Evolutionary conservation across 2,888 invertebrate genomes (phyloP), one percentile per base, ranked within the genome.

Genomic region (Amphipoea lucens): DNA sequence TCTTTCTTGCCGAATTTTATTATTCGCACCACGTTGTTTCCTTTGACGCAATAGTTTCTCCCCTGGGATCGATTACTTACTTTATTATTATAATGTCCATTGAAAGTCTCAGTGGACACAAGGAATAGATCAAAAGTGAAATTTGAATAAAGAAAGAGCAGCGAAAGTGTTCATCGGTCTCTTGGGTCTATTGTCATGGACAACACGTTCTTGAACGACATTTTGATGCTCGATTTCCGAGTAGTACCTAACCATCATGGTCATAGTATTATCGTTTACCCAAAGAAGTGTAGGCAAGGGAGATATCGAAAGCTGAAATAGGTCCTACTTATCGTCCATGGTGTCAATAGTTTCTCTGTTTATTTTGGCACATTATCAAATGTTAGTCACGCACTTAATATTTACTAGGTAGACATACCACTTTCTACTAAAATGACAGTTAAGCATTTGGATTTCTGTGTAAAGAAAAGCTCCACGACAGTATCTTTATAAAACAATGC

Each of bases 61-160:
- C 85, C 90, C 23, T 75, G 92, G 91, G 92, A 90, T 87, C 81
- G 82, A 88, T 92, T 88, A 90, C 83, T 92, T 88, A 90, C 83
- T 83, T 85, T 85, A 90, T 86, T 88, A 90, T 90, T 86, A 90
- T 90, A 80, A 57, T 87, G 60, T 74, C 71, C 74, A 88, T 79
- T 78, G 89, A 91, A 89, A 91, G 90, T 92, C 92, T 89, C 92
- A 78, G 70, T 75, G 88, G 91, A 90, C 88, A 72, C 86, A 85
- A 91, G 91, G 90, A 91, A 92, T 92, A 86, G 89, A 93, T 93
- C 91, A 96, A 96, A 96, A 96, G 96, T 96, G 96, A 96, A 96
- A 96, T 95, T 95, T 91, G 91, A 92, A 91, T 93, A 93, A 92
- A 95, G 94, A 94, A 96, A 95, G 93, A 93, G 94, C 88, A 96